A percentile compares a stretch with the other conserved stretches of the same genome.
These are phyloP conservation scores for Meiosimyza decipiens DNA, from an alignment of 2,888 invertebrate species.

Conservation along the genomic window DNA sequence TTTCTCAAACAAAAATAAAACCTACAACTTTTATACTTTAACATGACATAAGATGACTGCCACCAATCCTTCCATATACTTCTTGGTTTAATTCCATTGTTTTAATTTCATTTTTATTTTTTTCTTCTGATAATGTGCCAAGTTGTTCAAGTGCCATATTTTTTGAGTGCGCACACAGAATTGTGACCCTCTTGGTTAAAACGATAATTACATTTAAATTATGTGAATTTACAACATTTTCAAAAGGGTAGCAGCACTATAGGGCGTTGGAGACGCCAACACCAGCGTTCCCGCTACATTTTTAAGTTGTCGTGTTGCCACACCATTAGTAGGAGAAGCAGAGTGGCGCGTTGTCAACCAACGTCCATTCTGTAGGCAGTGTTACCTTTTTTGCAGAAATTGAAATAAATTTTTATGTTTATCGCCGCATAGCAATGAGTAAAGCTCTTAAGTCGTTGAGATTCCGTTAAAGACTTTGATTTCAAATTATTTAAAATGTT, in stretches of 20 bases:
- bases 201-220: conserved; percentile 44
- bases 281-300: too few species aligned
- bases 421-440: conserved; percentile 4
- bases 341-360: too few species aligned
- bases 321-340: neutral
- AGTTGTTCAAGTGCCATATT: conserved; percentile 27
- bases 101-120: neutral
- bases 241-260: neutral
- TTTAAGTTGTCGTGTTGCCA: too few species aligned
- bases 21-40: too few species aligned
- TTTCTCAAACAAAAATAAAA: too few species aligned
- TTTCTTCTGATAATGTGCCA: conserved; percentile 6
- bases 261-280: neutral
- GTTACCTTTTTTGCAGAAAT: neutral
- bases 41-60: too few species aligned
- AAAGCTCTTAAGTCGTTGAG: conserved; percentile 1
- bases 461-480: conserved; percentile 13
- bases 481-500: conserved; percentile 12
- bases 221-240: conserved; percentile 38
- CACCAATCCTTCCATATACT: neutral
- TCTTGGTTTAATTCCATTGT: conserved; percentile 2
- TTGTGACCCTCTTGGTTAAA: conserved; percentile 33
- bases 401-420: conserved; percentile 17
- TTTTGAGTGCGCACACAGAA: neutral
- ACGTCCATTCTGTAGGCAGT: too few species aligned